Percentiles rank a stretch among this genome's conserved stretches.
These are phyloP conservation scores for Alfaro cultratus DNA, from an alignment of 2,797 vertebrate species.

Conservation along the genomic window DNA sequence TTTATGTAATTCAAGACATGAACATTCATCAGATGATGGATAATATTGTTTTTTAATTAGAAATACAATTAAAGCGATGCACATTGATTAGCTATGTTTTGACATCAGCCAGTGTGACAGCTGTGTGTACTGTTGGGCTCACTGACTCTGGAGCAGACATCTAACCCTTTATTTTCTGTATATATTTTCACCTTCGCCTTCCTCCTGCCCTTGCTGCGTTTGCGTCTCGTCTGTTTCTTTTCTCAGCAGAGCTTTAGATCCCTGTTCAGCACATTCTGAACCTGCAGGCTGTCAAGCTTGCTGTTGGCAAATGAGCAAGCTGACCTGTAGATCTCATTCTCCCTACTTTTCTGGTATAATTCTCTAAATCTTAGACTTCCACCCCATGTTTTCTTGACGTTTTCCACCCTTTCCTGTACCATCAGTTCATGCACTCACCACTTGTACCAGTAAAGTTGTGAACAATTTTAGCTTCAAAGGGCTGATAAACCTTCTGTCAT, in stretches of 20 bases:
- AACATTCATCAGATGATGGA: not conserved
- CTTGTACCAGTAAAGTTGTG: slow-evolving; percentile 21
- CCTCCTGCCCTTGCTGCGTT: slow-evolving; percentile 22
- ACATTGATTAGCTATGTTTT: not conserved
- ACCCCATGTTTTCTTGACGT: slow-evolving; percentile 24
- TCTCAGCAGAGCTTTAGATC: slow-evolving; percentile 44
- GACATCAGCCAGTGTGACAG: not conserved
- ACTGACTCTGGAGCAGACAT: not conserved
- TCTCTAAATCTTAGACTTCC: slow-evolving; percentile 28
- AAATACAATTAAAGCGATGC: not conserved
- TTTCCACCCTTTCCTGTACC: slow-evolving; percentile 8
- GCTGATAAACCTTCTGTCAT: slow-evolving; percentile 15
- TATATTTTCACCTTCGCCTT: slow-evolving; percentile 21
- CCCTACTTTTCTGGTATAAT: slow-evolving; percentile 35
- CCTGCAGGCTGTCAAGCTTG: slow-evolving; percentile 45
- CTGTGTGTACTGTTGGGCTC: not conserved
- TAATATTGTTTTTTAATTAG: not conserved
- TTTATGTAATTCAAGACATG: slow-evolving; percentile 8
- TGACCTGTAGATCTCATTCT: slow-evolving; percentile 51
- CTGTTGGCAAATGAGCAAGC: slow-evolving; percentile 60
- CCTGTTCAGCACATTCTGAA: slow-evolving; percentile 47
- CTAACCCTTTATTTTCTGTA: slow-evolving; percentile 19
- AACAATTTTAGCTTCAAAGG: slow-evolving; percentile 24
- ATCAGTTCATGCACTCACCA: not conserved
- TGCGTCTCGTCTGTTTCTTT: slow-evolving; percentile 28